Evolutionary conservation across 2,113 vertebrate species (phyloP), one percentile per base, ranked within the genome.

Genomic region (Gnathonemus longibarbis): DNA sequence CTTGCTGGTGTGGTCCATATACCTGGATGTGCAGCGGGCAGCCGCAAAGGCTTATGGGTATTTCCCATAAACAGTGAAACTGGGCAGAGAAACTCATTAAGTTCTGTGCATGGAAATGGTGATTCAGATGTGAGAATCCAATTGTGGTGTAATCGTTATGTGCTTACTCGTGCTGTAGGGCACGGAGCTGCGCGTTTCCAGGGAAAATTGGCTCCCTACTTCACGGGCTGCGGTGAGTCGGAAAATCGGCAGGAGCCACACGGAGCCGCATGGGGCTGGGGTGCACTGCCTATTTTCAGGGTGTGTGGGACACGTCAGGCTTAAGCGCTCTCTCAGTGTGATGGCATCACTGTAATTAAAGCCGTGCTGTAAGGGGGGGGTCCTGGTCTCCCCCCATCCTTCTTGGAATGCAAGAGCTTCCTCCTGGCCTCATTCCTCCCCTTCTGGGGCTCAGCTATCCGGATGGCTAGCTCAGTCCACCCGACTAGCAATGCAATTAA

Each of bases 401-500:
- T 9, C 49, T 45, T 7, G n/a, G 35, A 88, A 10, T 2, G n/a
- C 10, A 3, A 9, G 19, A 53, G 6, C 19, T 83, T 31, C 15
- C 31, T 42, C 27, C 24, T 35, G 13, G 27, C n/a, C 66, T 83
- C 11, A 13, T 52, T 19, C 50, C 46, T 8, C 31, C 35, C 48
- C 13, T 17, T 56, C 21, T 8, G 49, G 56, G 39, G 83, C 49
- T 84, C 83, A 56, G 39, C 50, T 24, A 58, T 84, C 89, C 19
- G 53, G n/a, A n/a, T 5, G 21, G 89, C 39, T 52, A 56, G 21
- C 48, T 42, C 48, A 17, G 17, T 56, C 24, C 31, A 13, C 42
- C 35, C 35, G 88, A 35, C 35, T 90, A 21, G 74, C 49, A 49
- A 84, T 50, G 19, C 46, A 53, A 90, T 90, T 88, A 58, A 27